Percentiles rank a stretch among this genome's conserved stretches.
Evolutionary conservation across 92 coral and sea anemone genomes (phyloP).

Genomic region (Palythoa grandiflora): DNA sequence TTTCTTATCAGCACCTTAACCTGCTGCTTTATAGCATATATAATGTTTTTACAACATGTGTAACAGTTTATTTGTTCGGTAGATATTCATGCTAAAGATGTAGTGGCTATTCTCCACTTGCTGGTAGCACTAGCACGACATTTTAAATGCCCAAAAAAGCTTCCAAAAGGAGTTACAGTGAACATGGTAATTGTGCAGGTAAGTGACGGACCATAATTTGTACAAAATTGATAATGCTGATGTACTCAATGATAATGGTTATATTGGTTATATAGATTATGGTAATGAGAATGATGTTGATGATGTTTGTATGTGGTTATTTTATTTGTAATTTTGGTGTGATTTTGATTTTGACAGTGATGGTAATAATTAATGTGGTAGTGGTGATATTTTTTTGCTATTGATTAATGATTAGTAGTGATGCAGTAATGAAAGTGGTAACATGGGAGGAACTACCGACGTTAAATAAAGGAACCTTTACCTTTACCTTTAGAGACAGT

Average conservation of each 20-base stretch:
- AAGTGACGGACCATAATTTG: not conserved
- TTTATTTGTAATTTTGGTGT: not conserved
- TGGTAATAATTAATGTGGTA: not conserved
- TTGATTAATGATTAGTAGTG: not conserved
- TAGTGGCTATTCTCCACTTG: slow-evolving; percentile 92
- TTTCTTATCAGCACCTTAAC: not conserved
- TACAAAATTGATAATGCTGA: not conserved
- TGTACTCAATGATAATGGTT: not conserved
- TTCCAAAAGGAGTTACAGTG: slow-evolving; percentile 86
- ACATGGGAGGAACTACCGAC: too few species aligned
- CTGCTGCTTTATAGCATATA: not conserved
- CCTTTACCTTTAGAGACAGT: too few species aligned
- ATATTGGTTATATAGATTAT: not conserved
- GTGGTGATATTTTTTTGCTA: not conserved
- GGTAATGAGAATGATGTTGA: not conserved
- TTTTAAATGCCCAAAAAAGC: slow-evolving; percentile 83
- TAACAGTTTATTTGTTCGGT: not conserved
- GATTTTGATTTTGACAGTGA: not conserved
- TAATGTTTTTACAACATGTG: not conserved
- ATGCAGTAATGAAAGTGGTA: not conserved
- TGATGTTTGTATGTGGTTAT: not conserved
- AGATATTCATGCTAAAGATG: slow-evolving; percentile 91
- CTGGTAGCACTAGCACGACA: slow-evolving; percentile 92
- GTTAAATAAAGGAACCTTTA: too few species aligned
- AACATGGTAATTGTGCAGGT: slow-evolving; percentile 91